Evolutionary conservation across 1,140 invertebrate species (phyloP).

Genomic region (Anadara kagoshimensis): DNA sequence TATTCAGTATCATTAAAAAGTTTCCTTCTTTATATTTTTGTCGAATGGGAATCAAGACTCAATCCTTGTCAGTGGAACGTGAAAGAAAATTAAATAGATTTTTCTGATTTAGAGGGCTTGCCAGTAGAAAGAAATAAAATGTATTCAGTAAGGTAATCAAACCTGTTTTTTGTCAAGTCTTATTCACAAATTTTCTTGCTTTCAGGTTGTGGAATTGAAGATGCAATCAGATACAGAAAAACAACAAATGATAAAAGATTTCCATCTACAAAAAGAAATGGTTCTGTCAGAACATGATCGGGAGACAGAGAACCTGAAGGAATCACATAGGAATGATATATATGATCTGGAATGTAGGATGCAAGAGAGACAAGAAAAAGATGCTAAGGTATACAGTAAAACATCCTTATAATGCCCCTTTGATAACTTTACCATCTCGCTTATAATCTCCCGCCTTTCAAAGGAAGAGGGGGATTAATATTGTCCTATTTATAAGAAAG

Average conservation of each 20-base stretch:
- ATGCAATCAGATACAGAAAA: constrained; percentile 64
- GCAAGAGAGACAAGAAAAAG: constrained; percentile 60
- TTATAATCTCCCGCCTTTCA: too few relatives aligned
- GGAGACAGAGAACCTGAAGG: constrained; percentile 64
- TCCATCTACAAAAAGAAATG: constrained; percentile 66
- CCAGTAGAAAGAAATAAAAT: background rate
- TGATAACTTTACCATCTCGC: too few relatives aligned
- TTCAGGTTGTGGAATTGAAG: constrained; percentile 63
- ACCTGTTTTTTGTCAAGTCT: background rate
- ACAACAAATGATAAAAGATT: constrained; percentile 59
- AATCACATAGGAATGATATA: constrained; percentile 56
- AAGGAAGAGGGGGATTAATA: too few relatives aligned
- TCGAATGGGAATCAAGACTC: too few relatives aligned
- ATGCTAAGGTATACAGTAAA: constrained; percentile 63
- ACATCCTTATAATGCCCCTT: too few relatives aligned
- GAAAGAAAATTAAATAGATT: background rate
- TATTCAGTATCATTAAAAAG: too few relatives aligned
- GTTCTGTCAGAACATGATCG: constrained; percentile 62
- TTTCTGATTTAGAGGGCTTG: background rate
- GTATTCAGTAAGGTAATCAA: background rate
- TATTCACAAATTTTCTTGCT: background rate
- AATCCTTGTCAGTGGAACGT: too few relatives aligned
- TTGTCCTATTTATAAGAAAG: too few relatives aligned
- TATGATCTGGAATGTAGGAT: constrained; percentile 56
- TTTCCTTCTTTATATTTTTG: too few relatives aligned